Evolutionary conservation across 2,888 invertebrate genomes (phyloP), one percentile per base, ranked within the genome.

Genomic region (Athalia rosae): DNA sequence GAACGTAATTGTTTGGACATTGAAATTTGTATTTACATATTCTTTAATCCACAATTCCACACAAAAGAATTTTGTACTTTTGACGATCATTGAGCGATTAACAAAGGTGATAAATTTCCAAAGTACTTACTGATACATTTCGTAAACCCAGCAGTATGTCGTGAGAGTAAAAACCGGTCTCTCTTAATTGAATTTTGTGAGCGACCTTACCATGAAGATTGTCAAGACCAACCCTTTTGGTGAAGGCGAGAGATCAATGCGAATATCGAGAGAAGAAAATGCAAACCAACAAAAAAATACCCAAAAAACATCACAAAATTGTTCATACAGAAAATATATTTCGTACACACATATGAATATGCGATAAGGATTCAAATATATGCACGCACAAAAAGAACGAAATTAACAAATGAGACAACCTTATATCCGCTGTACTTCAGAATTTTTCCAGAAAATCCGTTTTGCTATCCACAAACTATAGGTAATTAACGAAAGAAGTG

Each of bases 141-240:
- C 11, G 66, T 28, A 8, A 45, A 9, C 7, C 13, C 69, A 11
- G 11, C 53, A 9, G 53, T n/a, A n/a, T 53, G 53, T 4, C 61
- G 45, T 45, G 13, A 71, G n/a, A 7, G 3, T 45, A 41, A 11
- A 43, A 58, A 45, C 69, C 58, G 28, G 69, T 43, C 43, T n/a
- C 43, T 56, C 53, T 67, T 8, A 28, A 28, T 28, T 28, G 9
- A n/a, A 69, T n/a, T n/a, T 6, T 3, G 7, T 43, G 28, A 1
- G 28, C 28, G 69, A n/a, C 56, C 69, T 69, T 13, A 56, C 56
- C n/a, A 41, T 69, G 43, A 43, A 9, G 4, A 53, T 28, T 28
- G 53, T 69, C 69, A 71, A 58, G 43, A 56, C 43, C 69, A 71
- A 41, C 58, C 69, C 69, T 41, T 71, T 58, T 45, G 15, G 58